A percentile compares a stretch with the other conserved stretches of the same genome.
Conservation (phyloP, 2,113 vertebrate species). For the Chionodraco myersi region DNA sequence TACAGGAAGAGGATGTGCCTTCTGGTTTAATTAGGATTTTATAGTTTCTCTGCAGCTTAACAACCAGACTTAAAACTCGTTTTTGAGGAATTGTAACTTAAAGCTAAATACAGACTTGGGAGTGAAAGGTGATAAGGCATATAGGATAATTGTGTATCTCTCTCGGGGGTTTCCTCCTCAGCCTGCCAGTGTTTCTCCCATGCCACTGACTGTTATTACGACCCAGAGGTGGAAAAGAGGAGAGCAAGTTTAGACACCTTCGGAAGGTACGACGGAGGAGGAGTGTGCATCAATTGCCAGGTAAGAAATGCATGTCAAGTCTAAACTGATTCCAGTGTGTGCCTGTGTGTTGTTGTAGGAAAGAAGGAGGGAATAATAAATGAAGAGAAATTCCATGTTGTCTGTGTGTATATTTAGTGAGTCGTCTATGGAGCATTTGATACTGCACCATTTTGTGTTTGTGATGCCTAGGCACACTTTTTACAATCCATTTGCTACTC, state of each 20-base stretch:
- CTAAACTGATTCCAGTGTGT: constrained; percentile 64
- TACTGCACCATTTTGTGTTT: background rate
- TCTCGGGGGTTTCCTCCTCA: constrained; percentile 75
- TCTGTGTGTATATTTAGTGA: background rate
- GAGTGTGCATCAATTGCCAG: constrained; percentile 95
- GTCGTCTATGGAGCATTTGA: constrained; percentile 1
- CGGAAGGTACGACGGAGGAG: constrained; percentile 89
- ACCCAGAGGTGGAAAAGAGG: constrained; percentile 85
- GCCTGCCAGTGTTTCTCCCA: constrained; percentile 96
- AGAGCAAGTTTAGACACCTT: constrained; percentile 88
- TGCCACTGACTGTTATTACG: constrained; percentile 91
- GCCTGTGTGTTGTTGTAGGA: constrained; percentile 28
- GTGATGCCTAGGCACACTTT: background rate
- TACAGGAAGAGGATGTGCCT: constrained; percentile 57
- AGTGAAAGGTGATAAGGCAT: constrained; percentile 30
- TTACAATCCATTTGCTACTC: background rate
- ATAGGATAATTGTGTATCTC: constrained; percentile 42
- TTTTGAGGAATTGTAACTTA: constrained; percentile 47
- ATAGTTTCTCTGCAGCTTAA: constrained; percentile 56
- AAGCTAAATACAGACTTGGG: constrained; percentile 35
- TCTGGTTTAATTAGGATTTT: constrained; percentile 56
- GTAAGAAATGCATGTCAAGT: constrained; percentile 81
- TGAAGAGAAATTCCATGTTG: constrained; percentile 1
- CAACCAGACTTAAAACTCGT: constrained; percentile 29
- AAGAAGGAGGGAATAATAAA: constrained; percentile 1